These are phyloP conservation scores for Panagrolaimus sp. DNA, from an alignment of 1,140 invertebrate species.

Conservation along the genomic window DNA sequence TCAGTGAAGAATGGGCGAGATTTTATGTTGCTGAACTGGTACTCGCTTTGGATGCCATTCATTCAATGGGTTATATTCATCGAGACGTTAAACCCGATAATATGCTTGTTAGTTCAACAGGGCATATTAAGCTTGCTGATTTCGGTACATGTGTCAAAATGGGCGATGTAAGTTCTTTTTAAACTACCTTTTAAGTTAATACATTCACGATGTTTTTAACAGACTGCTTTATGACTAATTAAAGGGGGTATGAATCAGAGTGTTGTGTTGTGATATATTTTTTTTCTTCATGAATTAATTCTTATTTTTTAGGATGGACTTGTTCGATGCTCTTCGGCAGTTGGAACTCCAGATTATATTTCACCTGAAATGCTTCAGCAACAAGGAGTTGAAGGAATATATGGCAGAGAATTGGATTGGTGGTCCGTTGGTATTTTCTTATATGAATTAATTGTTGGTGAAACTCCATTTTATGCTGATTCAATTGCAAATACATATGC, in stretches of 20 bases:
- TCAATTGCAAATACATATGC: slow-evolving; percentile 95
- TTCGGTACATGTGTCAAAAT: slow-evolving; percentile 50
- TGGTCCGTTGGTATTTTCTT: slow-evolving; percentile 98
- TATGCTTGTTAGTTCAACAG: slow-evolving; percentile 86
- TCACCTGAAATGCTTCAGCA: slow-evolving; percentile 89
- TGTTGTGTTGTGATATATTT: background rate
- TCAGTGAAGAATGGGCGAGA: slow-evolving; percentile 96
- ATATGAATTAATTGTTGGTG: slow-evolving; percentile 96
- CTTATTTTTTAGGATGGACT: slow-evolving; percentile 71
- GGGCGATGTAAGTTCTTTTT: slow-evolving; percentile 30
- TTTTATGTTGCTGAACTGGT: slow-evolving; percentile 99
- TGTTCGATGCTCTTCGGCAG: slow-evolving; percentile 90
- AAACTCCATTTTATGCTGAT: slow-evolving; percentile 97
- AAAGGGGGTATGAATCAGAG: background rate
- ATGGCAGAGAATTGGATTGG: slow-evolving; percentile 93
- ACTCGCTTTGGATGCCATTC: slow-evolving; percentile 91
- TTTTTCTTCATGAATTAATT: slow-evolving; percentile 13
- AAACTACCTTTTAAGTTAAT: too few relatives aligned
- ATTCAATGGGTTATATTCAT: slow-evolving; percentile 97
- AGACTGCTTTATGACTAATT: slow-evolving; percentile 22
- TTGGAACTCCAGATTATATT: slow-evolving; percentile 98
- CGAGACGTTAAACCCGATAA: slow-evolving; percentile 85
- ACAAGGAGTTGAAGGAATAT: slow-evolving; percentile 82
- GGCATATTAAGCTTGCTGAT: slow-evolving; percentile 93
- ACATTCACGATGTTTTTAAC: too few relatives aligned